These are phyloP conservation scores for Nothocercus julius DNA, from an alignment of 2,113 vertebrate genomes.

Conservation along the genomic window DNA sequence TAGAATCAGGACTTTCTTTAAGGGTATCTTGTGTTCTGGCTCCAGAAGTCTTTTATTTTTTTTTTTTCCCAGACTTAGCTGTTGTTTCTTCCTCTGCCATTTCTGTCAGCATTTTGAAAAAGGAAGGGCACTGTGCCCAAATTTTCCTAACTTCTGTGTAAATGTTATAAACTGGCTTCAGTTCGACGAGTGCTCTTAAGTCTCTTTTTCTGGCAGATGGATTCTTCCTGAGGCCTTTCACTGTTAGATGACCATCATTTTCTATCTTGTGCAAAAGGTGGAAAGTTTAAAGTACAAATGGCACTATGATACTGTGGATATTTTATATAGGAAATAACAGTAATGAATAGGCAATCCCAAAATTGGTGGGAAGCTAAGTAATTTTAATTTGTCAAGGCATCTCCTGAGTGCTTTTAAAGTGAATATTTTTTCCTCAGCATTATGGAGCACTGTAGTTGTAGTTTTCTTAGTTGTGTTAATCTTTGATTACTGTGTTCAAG, in stretches of 20 bases:
- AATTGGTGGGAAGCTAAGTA: background rate
- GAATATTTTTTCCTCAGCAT: background rate
- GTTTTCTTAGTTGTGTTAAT: background rate
- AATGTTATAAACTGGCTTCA: conserved; percentile 11
- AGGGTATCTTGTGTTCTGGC: background rate
- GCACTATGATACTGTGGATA: background rate
- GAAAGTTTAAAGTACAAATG: background rate
- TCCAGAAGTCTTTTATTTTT: background rate
- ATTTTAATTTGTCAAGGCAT: background rate
- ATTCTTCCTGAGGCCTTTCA: background rate
- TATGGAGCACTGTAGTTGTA: background rate
- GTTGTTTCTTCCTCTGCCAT: background rate
- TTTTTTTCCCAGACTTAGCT: background rate
- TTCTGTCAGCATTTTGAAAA: conserved; percentile 48
- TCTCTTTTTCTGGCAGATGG: background rate
- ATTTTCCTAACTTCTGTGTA: background rate
- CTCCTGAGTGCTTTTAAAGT: background rate
- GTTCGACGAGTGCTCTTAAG: background rate
- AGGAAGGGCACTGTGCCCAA: background rate
- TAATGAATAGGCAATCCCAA: background rate
- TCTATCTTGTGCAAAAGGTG: background rate
- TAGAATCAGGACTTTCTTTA: conserved; percentile 2
- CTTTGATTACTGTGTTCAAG: background rate
- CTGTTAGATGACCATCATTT: background rate
- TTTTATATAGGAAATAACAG: background rate